Percentiles rank a stretch among this genome's conserved stretches.
phyloP scores from a whole-genome alignment of 2,113 vertebrate genomes.

The Podarcis cretensis region DNA sequence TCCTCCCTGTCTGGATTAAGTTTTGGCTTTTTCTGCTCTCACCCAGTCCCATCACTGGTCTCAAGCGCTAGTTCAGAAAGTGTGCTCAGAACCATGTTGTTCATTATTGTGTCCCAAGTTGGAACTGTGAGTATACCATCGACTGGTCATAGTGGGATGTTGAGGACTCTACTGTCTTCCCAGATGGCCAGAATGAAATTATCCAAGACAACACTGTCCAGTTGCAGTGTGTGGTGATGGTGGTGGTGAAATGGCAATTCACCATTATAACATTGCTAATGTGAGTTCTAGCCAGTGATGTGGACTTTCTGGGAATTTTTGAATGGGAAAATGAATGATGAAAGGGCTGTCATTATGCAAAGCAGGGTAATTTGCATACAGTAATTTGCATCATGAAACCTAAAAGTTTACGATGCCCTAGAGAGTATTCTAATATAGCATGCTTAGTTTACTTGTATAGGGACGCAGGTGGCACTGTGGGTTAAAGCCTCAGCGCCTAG shows the following conservation, averaged over 20 bases:
- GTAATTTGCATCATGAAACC: too few relatives aligned
- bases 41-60: background rate
- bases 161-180: background rate
- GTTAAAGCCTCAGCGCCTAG: too few relatives aligned
- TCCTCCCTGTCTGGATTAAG: background rate
- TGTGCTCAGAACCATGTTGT: background rate
- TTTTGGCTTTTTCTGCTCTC: background rate
- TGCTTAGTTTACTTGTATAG: too few relatives aligned
- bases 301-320: too few relatives aligned
- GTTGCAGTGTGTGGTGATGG: background rate
- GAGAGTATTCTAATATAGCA: too few relatives aligned
- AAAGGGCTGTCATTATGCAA: too few relatives aligned
- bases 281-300: background rate
- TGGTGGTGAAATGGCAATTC: background rate
- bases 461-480: too few relatives aligned
- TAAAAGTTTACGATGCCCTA: too few relatives aligned
- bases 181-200: background rate
- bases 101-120: background rate
- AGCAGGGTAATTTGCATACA: too few relatives aligned
- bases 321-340: too few relatives aligned
- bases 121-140: background rate
- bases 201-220: background rate
- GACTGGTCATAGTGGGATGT: background rate
- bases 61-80: background rate
- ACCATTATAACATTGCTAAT: background rate